A percentile compares a stretch with the other conserved stretches of the same genome.
phyloP scores from a whole-genome alignment of 2,888 invertebrate species.

The Pseudococcus longispinus region DNA sequence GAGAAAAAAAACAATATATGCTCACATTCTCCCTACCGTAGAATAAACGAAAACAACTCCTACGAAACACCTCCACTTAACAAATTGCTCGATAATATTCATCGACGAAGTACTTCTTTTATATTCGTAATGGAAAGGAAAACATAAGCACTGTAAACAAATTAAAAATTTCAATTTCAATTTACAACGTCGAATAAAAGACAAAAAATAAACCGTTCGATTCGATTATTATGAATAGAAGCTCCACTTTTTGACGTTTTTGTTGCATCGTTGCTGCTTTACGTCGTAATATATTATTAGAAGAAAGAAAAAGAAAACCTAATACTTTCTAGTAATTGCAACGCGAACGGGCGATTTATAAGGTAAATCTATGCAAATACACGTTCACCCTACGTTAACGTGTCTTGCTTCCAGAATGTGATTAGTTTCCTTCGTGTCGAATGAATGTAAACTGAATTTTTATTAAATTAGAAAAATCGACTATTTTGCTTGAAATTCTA shows the following conservation, averaged over 20 bases:
- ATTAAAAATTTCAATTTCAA: not conserved
- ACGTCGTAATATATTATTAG: not conserved
- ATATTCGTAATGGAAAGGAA: not conserved
- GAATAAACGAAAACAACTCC: not conserved
- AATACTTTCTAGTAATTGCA: not conserved
- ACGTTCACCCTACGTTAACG: not conserved
- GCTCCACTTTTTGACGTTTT: not conserved
- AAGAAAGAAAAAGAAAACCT: not conserved
- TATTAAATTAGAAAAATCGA: not conserved
- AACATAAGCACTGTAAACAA: not conserved
- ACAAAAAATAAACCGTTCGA: not conserved
- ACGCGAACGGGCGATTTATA: not conserved
- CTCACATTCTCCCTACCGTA: too few relatives aligned
- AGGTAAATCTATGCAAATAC: not conserved
- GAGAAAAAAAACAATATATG: too few relatives aligned
- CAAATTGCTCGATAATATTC: not conserved
- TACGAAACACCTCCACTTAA: not conserved
- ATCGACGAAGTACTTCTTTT: constrained; percentile 1
- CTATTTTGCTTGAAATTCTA: not conserved
- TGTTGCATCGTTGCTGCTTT: not conserved
- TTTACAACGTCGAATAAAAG: not conserved
- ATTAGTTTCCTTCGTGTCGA: not conserved
- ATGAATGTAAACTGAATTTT: not conserved
- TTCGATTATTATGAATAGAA: not conserved
- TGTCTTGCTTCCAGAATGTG: not conserved